A percentile compares a stretch with the other conserved stretches of the same genome.
Conservation (phyloP, 2,888 invertebrate genomes). For the Cyrtodaria siliqua region DNA sequence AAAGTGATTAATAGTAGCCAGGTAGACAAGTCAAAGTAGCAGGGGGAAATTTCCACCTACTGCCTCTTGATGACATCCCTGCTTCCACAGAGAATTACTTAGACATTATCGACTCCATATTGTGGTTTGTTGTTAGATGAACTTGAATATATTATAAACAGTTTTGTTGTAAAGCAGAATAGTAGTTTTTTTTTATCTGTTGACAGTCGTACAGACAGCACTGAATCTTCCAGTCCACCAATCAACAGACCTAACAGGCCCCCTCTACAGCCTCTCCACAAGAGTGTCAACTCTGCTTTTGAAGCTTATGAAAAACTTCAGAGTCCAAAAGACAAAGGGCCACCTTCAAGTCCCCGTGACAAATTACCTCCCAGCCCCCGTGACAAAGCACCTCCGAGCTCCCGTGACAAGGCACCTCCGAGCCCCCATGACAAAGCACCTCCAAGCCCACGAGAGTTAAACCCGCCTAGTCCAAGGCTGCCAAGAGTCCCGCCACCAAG, state of each 20-base stretch:
- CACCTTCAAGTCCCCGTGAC: slow-evolving; percentile 22
- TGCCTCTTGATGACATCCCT: no score
- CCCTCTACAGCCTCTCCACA: slow-evolving; percentile 65
- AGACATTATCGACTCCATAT: no score
- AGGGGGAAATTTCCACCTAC: no score
- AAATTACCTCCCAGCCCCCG: slow-evolving; percentile 37
- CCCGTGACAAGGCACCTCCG: slow-evolving; percentile 33
- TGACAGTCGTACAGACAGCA: slow-evolving; percentile 40
- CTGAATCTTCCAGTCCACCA: slow-evolving; percentile 60
- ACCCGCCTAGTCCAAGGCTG: slow-evolving; percentile 52
- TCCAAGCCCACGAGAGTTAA: slow-evolving; percentile 52
- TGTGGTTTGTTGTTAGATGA: no score
- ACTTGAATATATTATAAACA: no score
- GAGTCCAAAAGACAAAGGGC: slow-evolving; percentile 37
- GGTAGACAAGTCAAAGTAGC: no score
- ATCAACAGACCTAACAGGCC: slow-evolving; percentile 64
- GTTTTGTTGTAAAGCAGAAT: no score
- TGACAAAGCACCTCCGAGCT: no score
- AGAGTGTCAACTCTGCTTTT: slow-evolving; percentile 74
- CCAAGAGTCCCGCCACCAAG: slow-evolving; percentile 62
- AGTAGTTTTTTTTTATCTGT: neutral
- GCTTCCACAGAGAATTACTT: no score
- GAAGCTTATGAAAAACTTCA: slow-evolving; percentile 74
- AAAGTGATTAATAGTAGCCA: no score
- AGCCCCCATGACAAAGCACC: slow-evolving; percentile 38